Evolutionary conservation across 2,888 invertebrate species (phyloP), one percentile per base, ranked within the genome.

Genomic region (Patella ulyssiponensis): DNA sequence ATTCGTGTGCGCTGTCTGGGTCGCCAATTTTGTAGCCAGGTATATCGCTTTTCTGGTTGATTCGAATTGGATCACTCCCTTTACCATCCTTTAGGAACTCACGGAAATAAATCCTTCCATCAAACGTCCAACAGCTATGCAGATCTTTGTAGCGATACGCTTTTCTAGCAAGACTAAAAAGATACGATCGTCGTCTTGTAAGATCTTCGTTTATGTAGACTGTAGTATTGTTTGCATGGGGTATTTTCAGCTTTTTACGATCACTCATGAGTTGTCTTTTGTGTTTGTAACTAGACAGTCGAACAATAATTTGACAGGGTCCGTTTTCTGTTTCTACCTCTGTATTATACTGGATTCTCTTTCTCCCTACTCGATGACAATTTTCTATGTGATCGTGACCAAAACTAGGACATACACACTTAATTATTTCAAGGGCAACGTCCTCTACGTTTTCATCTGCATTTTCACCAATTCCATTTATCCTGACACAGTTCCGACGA

Each of bases 221-320:
- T 27, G 27, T 27, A 27, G 27, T 27, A 27, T 27, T 27, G 27
- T 27, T 27, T 27, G 27, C 27, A 27, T 3, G 27, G 27, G 27
- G 27, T 27, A 27, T 27, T 27, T 27, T 27, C 27, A 27, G 27
- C 23, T 23, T 20, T 23, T 64, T 14, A 23, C 20, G 11, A 14
- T 23, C 64, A 64, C 64, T 64, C 20, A 64, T 64, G 23, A 64
- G 64, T 64, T 64, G 20, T 23, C 64, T 64, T 64, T 64, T 64
- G 1, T 64, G 64, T 64, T 64, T 64, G 12, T 64, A 64, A 4
- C 64, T 64, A 20, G 64, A 64, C 17, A 64, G 64, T 3, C 64
- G 20, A 23, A 64, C 23, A 23, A 64, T 64, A 5, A 64, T 64
- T 23, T 64, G 64, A 12, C 64, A 11, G 23, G 64, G 64, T 4